Conservation (phyloP, 1,140 invertebrate species). For the Asbolus verrucosus region DNA sequence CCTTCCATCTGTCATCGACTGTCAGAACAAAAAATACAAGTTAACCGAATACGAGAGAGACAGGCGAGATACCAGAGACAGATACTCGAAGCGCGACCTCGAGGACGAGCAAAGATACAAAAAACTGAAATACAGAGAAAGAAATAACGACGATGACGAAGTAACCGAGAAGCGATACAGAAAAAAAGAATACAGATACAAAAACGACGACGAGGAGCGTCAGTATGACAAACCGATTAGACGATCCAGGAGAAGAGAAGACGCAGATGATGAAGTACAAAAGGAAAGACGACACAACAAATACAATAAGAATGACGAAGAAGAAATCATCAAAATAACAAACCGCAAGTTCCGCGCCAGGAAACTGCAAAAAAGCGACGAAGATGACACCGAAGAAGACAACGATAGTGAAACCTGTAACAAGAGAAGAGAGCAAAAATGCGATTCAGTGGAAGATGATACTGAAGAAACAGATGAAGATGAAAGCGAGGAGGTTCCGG, state of each 20-base stretch:
- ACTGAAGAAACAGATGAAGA: slow-evolving; percentile 29
- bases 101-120: too few relatives aligned
- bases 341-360: background rate
- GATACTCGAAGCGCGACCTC: slow-evolving; percentile 7
- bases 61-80: slow-evolving; percentile 26
- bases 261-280: background rate
- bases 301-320: background rate
- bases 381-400: slow-evolving; percentile 27
- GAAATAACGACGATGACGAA: background rate
- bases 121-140: background rate
- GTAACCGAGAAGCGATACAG: background rate
- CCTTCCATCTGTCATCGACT: background rate
- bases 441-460: slow-evolving; percentile 5
- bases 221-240: background rate
- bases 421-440: background rate
- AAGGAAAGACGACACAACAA: background rate
- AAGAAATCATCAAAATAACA: background rate
- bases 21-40: slow-evolving; percentile 32
- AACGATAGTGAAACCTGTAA: slow-evolving; percentile 3
- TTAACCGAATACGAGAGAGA: slow-evolving; percentile 8
- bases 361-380: slow-evolving; percentile 1
- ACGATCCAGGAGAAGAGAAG: background rate
- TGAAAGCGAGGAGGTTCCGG: slow-evolving; percentile 5
- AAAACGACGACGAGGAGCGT: background rate
- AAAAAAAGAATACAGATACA: background rate